phyloP scores from a whole-genome alignment of 2,888 invertebrate species.

The Drepanosiphum platanoidis region DNA sequence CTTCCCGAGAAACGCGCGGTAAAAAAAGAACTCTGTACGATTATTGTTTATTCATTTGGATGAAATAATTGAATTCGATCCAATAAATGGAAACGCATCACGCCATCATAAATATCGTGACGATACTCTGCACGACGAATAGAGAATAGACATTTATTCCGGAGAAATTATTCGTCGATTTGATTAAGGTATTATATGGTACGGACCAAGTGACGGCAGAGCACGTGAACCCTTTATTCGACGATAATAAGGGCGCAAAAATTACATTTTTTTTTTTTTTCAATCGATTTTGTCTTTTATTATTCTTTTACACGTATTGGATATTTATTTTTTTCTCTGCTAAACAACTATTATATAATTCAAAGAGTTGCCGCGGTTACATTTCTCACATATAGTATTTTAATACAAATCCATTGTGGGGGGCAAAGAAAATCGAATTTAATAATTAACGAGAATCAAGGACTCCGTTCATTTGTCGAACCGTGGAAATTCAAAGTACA shows the following conservation, averaged over 20 bases:
- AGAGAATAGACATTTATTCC: background rate
- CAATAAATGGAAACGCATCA: too few relatives aligned
- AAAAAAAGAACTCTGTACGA: background rate
- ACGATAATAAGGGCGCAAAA: background rate
- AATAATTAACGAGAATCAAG: constrained; percentile 10
- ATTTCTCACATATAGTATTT: too few relatives aligned
- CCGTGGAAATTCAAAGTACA: background rate
- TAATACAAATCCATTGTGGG: background rate
- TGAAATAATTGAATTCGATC: background rate
- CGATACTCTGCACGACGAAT: too few relatives aligned
- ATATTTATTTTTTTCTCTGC: too few relatives aligned
- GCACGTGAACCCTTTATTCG: too few relatives aligned
- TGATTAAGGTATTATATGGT: background rate
- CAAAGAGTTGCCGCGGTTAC: too few relatives aligned
- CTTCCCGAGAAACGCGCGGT: background rate
- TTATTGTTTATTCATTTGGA: background rate
- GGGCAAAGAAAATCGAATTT: constrained; percentile 3
- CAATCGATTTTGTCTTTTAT: background rate
- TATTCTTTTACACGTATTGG: background rate
- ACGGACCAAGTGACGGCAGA: background rate
- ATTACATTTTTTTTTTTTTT: background rate
- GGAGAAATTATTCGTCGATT: background rate
- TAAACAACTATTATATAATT: background rate
- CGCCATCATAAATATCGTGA: too few relatives aligned
- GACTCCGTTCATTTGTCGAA: background rate